These are phyloP conservation scores for Osmoderma eremita DNA, from an alignment of 2,888 invertebrate genomes.

Conservation along the genomic window DNA sequence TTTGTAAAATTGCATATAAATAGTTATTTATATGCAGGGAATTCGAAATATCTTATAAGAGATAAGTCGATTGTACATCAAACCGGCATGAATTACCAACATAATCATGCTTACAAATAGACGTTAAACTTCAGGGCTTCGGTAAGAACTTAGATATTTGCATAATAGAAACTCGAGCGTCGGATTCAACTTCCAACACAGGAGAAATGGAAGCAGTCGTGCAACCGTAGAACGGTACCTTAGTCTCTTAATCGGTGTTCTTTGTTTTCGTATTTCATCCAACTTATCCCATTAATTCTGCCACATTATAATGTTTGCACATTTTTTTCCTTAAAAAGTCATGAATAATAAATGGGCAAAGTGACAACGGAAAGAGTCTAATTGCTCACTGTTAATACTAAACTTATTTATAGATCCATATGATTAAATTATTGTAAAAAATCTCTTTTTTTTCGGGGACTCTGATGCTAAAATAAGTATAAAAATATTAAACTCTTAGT, in stretches of 20 bases:
- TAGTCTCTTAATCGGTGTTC: constrained; percentile 30
- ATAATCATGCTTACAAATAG: constrained; percentile 48
- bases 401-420: too few species aligned
- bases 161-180: constrained; percentile 40
- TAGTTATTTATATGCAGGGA: not conserved
- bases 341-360: constrained; percentile 24
- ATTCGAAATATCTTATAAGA: not conserved
- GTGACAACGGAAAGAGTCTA: constrained; percentile 1
- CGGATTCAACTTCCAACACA: constrained; percentile 35
- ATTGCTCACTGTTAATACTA: not conserved
- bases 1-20: not conserved
- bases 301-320: constrained; percentile 21
- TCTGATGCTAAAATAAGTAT: too few species aligned
- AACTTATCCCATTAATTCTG: constrained; percentile 38
- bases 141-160: constrained; percentile 46
- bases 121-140: constrained; percentile 39
- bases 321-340: constrained; percentile 19
- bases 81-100: constrained; percentile 46
- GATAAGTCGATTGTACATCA: constrained; percentile 37
- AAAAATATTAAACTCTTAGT: too few species aligned
- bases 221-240: constrained; percentile 13
- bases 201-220: constrained; percentile 11
- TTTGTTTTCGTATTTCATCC: constrained; percentile 33
- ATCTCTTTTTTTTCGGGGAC: too few species aligned
- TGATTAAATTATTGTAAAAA: too few species aligned